These are phyloP conservation scores for Erebia palarica DNA, from an alignment of 2,888 invertebrate species.

Conservation along the genomic window DNA sequence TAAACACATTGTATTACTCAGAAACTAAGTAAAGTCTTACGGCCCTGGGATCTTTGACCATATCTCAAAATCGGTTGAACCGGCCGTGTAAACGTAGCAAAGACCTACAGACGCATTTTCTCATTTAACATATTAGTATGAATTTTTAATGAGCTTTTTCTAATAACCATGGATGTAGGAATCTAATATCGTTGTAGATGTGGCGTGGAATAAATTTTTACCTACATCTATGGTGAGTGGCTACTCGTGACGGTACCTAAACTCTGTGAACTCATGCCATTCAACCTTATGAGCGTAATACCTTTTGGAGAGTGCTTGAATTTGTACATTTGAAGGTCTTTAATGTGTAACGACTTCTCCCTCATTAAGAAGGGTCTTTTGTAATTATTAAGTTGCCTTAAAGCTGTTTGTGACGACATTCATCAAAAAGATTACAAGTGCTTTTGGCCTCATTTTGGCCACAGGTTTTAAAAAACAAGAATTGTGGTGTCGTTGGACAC, in stretches of 20 bases:
- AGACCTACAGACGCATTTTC: too few species aligned
- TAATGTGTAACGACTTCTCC: conserved; percentile 22
- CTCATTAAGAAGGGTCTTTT: conserved; percentile 23
- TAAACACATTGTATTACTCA: too few species aligned
- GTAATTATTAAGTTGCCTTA: conserved; percentile 27
- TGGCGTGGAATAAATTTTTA: conserved; percentile 8
- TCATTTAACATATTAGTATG: too few species aligned
- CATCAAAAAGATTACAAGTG: neutral
- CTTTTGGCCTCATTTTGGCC: neutral
- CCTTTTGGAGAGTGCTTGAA: conserved; percentile 25
- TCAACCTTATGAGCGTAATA: conserved; percentile 29
- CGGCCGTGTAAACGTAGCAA: too few species aligned
- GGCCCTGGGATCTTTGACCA: too few species aligned
- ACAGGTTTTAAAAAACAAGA: neutral
- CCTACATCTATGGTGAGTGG: neutral
- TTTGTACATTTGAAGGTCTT: conserved; percentile 23
- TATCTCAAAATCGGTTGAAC: too few species aligned
- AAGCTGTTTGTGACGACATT: conserved; percentile 4
- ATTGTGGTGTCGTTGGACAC: neutral
- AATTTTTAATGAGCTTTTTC: too few species aligned
- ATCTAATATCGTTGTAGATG: neutral
- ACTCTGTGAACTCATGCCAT: conserved; percentile 25
- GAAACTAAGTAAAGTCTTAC: too few species aligned
- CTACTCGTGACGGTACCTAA: conserved; percentile 8
- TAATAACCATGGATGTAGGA: too few species aligned